A percentile compares a stretch with the other conserved stretches of the same genome.
phyloP scores from a whole-genome alignment of 2,797 vertebrate genomes.

The Ataeniobius toweri region DNA sequence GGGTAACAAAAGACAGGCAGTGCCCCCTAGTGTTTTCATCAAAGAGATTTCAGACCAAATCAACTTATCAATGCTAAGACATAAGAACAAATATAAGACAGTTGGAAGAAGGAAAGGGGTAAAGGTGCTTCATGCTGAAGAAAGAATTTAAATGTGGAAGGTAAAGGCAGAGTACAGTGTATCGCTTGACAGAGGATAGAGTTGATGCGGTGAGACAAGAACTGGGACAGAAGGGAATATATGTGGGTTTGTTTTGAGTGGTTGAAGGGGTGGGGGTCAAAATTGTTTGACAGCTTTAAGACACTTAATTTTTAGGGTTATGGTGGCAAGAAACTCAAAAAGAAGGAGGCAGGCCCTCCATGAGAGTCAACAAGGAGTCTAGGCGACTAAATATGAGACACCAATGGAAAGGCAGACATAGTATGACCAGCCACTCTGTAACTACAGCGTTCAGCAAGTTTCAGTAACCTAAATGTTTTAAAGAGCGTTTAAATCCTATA shows the following conservation, averaged over 20 bases:
- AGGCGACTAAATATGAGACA: constrained; percentile 18
- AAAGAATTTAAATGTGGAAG: constrained; percentile 65
- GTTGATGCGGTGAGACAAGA: constrained; percentile 21
- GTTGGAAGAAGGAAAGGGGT: constrained; percentile 24
- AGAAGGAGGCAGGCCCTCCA: constrained; percentile 76
- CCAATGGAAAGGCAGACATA: not conserved
- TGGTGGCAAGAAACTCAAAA: constrained; percentile 36
- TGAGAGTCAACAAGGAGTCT: constrained; percentile 80
- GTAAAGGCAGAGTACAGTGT: constrained; percentile 16
- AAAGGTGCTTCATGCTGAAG: constrained; percentile 53
- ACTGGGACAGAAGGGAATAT: constrained; percentile 19
- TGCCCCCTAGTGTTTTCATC: constrained; percentile 97
- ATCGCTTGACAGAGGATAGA: constrained; percentile 11
- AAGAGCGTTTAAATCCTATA: not conserved
- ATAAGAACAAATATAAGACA: constrained; percentile 53
- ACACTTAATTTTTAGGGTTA: constrained; percentile 74
- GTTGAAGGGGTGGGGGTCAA: constrained; percentile 46
- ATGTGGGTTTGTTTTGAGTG: constrained; percentile 17
- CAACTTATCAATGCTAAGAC: constrained; percentile 64
- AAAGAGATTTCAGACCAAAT: constrained; percentile 80
- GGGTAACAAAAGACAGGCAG: constrained; percentile 92
- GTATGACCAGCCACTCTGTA: not conserved
- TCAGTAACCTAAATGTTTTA: not conserved
- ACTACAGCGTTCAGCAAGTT: not conserved
- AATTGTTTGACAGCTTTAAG: constrained; percentile 76